Evolutionary conservation across 1,140 invertebrate genomes (phyloP).

Genomic region (Calephelis nemesis): DNA sequence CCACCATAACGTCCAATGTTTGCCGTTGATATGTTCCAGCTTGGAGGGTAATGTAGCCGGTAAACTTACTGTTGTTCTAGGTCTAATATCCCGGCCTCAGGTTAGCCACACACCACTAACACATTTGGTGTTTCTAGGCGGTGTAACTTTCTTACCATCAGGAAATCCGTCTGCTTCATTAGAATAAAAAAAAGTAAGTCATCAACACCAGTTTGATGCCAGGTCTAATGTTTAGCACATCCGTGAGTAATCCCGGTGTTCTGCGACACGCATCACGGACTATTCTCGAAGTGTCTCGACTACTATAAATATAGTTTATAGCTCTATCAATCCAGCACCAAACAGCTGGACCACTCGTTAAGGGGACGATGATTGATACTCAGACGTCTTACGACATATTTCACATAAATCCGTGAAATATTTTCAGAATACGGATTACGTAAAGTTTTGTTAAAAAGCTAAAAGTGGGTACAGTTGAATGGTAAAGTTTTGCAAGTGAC

Average conservation of each 20-base stretch:
- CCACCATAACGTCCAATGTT: too few species aligned
- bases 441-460: slow-evolving; percentile 17
- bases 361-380: slow-evolving; percentile 67
- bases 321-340: slow-evolving; percentile 60
- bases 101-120: too few species aligned
- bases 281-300: slow-evolving; percentile 49
- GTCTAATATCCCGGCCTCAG: too few species aligned
- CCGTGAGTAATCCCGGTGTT: slow-evolving; percentile 20
- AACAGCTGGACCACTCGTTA: slow-evolving; percentile 69
- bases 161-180: too few species aligned
- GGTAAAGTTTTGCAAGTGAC: slow-evolving; percentile 3
- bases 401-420: slow-evolving; percentile 20
- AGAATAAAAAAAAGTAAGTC: too few species aligned
- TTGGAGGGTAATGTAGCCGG: too few species aligned
- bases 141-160: too few species aligned
- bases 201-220: slow-evolving; percentile 11
- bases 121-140: too few species aligned
- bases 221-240: slow-evolving; percentile 27
- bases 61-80: too few species aligned
- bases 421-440: slow-evolving; percentile 21
- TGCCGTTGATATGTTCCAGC: too few species aligned
- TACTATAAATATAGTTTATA: slow-evolving; percentile 71
- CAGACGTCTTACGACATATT: slow-evolving; percentile 35
- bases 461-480: slow-evolving; percentile 2
- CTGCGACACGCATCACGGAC: slow-evolving; percentile 45